Evolutionary conservation across 2,113 vertebrate species (phyloP).

Genomic region (Pyrgilauda ruficollis): DNA sequence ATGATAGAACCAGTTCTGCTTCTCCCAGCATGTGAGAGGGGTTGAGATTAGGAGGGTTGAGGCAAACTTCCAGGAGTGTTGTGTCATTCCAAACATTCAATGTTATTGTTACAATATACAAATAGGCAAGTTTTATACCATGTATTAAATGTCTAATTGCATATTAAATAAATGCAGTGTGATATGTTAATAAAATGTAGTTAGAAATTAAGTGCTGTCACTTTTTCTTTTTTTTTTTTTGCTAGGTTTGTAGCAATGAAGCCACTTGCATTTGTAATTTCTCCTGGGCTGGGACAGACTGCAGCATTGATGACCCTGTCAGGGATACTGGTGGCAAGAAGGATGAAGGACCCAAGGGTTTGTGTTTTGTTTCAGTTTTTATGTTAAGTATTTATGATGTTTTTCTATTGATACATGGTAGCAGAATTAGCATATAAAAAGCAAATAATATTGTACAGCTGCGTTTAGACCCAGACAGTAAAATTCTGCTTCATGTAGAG

Average conservation of each 20-base stretch:
- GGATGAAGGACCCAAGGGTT: conserved; percentile 94
- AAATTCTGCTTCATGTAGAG: background rate
- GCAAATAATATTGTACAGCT: background rate
- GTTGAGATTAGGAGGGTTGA: background rate
- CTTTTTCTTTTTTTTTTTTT: background rate
- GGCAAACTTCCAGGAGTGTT: background rate
- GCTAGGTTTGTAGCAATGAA: conserved; percentile 96
- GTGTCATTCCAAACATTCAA: background rate
- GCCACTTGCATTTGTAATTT: conserved; percentile 93
- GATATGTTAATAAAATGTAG: background rate
- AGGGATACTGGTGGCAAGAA: conserved; percentile 79
- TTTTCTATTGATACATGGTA: background rate
- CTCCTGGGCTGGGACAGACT: conserved; percentile 97
- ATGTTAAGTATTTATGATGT: background rate
- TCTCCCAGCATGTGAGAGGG: background rate
- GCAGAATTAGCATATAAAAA: background rate
- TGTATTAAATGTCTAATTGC: background rate
- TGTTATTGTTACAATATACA: background rate
- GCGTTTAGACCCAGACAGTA: background rate
- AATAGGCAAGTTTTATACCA: background rate
- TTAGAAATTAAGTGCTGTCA: background rate
- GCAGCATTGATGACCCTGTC: conserved; percentile 93
- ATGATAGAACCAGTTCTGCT: background rate
- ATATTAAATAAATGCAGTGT: background rate
- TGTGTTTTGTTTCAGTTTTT: conserved; percentile 79